Conservation (phyloP, 1,140 invertebrate species). For the Diplogasteroides magnus region DNA sequence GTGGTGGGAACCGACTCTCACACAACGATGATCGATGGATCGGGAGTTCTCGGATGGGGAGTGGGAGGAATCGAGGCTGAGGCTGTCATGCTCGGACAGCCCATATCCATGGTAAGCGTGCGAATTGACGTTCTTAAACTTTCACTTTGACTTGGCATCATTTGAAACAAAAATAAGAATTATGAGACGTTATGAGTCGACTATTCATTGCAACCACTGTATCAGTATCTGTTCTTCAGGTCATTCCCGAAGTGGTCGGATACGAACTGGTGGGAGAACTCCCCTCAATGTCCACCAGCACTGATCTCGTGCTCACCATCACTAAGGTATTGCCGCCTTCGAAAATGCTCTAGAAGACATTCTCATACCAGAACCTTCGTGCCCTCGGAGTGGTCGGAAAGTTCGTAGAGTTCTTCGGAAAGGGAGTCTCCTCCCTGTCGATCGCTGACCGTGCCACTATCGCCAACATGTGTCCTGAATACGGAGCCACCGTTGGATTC, state of each 20-base stretch:
- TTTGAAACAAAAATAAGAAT: too few species aligned
- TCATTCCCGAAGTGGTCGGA: slow-evolving; percentile 80
- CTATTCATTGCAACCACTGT: background rate
- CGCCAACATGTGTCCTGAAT: slow-evolving; percentile 89
- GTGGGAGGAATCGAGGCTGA: slow-evolving; percentile 66
- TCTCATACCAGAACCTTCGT: slow-evolving; percentile 75
- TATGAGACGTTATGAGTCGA: too few species aligned
- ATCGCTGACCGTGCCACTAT: slow-evolving; percentile 79
- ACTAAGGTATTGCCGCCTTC: slow-evolving; percentile 71
- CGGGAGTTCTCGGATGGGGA: slow-evolving; percentile 69
- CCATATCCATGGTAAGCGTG: slow-evolving; percentile 90
- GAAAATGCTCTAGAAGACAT: too few species aligned
- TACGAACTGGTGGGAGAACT: slow-evolving; percentile 80
- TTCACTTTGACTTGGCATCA: too few species aligned
- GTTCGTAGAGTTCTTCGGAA: slow-evolving; percentile 96
- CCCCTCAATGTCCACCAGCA: slow-evolving; percentile 81
- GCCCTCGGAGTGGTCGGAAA: slow-evolving; percentile 92
- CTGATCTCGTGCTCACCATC: slow-evolving; percentile 92
- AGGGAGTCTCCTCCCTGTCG: slow-evolving; percentile 78
- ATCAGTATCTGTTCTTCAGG: background rate
- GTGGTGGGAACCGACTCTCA: slow-evolving; percentile 98
- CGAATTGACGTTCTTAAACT: too few species aligned
- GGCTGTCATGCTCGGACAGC: slow-evolving; percentile 75
- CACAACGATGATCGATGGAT: slow-evolving; percentile 96
- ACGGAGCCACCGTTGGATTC: slow-evolving; percentile 88